These are phyloP conservation scores for Condylura cristata DNA, from an alignment of 2,113 vertebrate species.

Conservation along the genomic window DNA sequence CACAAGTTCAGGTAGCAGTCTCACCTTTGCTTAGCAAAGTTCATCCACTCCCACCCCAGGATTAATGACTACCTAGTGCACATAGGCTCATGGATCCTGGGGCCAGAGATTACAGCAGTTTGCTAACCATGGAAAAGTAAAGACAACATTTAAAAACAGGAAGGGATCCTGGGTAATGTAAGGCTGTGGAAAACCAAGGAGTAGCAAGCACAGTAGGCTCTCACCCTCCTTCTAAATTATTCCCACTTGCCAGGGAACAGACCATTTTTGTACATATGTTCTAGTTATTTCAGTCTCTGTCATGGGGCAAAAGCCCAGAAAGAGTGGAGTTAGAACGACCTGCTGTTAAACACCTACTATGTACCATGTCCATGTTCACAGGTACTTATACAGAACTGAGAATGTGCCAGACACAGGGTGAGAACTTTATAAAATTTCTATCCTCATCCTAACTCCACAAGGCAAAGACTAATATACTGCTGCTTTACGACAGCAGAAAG, in stretches of 20 bases:
- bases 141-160: not conserved
- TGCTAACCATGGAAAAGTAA: not conserved
- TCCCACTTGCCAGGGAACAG: not conserved
- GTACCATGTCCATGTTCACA: not conserved
- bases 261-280: not conserved
- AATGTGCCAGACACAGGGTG: not conserved
- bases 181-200: not conserved
- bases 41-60: not conserved
- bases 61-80: constrained; percentile 38
- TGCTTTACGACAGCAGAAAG: not conserved
- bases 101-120: not conserved
- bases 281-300: not conserved
- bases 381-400: not conserved
- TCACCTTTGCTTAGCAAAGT: constrained; percentile 39
- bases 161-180: not conserved
- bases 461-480: not conserved
- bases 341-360: not conserved
- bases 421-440: not conserved
- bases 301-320: not conserved
- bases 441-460: not conserved
- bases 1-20: constrained; percentile 15
- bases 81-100: not conserved
- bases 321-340: not conserved
- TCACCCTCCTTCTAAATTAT: not conserved
- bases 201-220: not conserved